Base-by-base conservation (phyloP, 1,140 invertebrate genomes). In the Polyergus mexicanus region DNA sequence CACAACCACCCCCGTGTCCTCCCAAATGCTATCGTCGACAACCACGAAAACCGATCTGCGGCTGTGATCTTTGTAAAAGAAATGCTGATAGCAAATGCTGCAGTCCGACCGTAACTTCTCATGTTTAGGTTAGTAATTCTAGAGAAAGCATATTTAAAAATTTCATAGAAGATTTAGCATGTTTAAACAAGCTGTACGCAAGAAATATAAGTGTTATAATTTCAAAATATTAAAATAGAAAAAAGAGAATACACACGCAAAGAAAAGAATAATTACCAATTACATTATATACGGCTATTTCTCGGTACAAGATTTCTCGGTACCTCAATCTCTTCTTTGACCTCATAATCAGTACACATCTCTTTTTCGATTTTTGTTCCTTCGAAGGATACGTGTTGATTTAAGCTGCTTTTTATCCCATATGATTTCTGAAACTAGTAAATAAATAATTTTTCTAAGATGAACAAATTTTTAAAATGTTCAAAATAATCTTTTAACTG, bases 61-160 rank as follows among this genome's bases (percentile, higher is more conserved):
- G 41, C 8, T 92, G 92, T 25, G 90, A 92, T 41, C 77, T 86
- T 7, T 92, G 92, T 51, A 81, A 87, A 51, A 91, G 89, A 8
- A 51, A 77, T 0, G 35, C 5, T 0, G 60, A 89, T 2, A 65
- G 38, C 1, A 92, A 90, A 66, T 92, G 90, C 68, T 92, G 91
- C 28, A 51, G 69, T 19, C 72, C 28, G 6, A 86, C 41, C 16
- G 16, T 11, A 44, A 54, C 28, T 19, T 72, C 89, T 75, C 72
- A 47, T n/a, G 77, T 25, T 19, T 19, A 38, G 75, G 75, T 32
- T 13, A 65, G 54, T 1, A 11, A 85, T 72, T 41, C 56, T 3
- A 62, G 56, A 86, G 5, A 84, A 80, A 32, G 65, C 80, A 16
- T 90, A 19, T 13, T 47, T 47, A 56, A 71, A 2, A 71, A 65